These are phyloP conservation scores for Lochmaea capreae DNA, from an alignment of 2,888 invertebrate genomes.

Conservation along the genomic window DNA sequence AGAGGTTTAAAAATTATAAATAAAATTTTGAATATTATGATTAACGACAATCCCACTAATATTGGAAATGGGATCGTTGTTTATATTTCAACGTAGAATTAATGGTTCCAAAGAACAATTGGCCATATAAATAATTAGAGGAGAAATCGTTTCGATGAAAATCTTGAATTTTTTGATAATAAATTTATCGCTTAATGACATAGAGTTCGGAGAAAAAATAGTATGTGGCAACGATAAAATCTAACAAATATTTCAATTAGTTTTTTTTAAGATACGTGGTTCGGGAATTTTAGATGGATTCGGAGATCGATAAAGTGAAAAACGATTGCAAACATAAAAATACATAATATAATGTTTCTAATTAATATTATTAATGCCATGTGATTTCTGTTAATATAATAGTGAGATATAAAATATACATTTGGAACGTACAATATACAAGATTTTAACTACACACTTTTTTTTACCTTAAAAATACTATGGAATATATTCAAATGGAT, in stretches of 20 bases:
- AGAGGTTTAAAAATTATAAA: background rate
- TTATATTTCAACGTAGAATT: slow-evolving; percentile 19
- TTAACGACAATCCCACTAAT: background rate
- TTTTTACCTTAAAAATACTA: no score
- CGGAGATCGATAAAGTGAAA: background rate
- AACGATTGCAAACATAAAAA: no score
- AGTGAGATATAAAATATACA: no score
- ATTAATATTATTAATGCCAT: no score
- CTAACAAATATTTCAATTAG: slow-evolving; percentile 7
- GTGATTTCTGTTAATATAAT: no score
- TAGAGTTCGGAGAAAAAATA: slow-evolving; percentile 31
- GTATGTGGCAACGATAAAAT: slow-evolving; percentile 4
- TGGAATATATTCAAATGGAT: no score
- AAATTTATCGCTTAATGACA: slow-evolving; percentile 28
- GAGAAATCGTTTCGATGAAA: slow-evolving; percentile 31
- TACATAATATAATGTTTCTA: no score
- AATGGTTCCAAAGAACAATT: slow-evolving; percentile 34
- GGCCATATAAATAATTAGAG: slow-evolving; percentile 33
- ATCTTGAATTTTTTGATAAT: slow-evolving; percentile 25
- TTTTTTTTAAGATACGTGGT: background rate
- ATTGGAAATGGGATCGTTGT: background rate
- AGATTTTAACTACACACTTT: no score
- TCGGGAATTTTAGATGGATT: background rate
- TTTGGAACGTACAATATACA: no score
- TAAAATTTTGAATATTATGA: background rate